A percentile compares a stretch with the other conserved stretches of the same genome.
Evolutionary conservation across 2,888 invertebrate genomes (phyloP).

Genomic region (Drosophila buzzatii): DNA sequence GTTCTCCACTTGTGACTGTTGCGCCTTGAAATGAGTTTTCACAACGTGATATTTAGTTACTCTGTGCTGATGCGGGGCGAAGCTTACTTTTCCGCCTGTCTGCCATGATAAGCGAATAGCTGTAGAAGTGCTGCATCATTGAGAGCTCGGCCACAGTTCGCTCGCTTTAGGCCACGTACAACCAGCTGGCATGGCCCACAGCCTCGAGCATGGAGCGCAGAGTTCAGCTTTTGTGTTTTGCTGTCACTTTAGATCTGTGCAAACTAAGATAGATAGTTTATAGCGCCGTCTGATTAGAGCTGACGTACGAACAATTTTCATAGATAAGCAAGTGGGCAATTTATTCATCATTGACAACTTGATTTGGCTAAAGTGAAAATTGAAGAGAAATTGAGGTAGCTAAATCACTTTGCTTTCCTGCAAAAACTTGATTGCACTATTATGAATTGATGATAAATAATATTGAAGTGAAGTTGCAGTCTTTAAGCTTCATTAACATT

Average conservation of each 20-base stretch:
- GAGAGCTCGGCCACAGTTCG: conserved; percentile 10
- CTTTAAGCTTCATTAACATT: neutral
- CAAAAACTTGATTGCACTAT: neutral
- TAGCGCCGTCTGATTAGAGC: conserved; percentile 21
- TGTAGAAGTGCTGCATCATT: conserved; percentile 53
- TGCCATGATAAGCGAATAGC: conserved; percentile 23
- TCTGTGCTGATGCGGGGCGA: neutral
- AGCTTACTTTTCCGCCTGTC: conserved; percentile 33
- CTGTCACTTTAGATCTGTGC: conserved; percentile 61
- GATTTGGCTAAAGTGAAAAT: conserved; percentile 1
- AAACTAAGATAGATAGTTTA: conserved; percentile 37
- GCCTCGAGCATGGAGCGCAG: neutral
- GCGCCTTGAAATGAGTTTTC: conserved; percentile 51
- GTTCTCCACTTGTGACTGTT: conserved; percentile 46
- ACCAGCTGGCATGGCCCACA: neutral
- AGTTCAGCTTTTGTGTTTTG: conserved; percentile 26
- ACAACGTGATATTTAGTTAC: conserved; percentile 52
- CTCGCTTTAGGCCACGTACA: neutral
- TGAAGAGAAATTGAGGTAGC: neutral
- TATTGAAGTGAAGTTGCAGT: neutral
- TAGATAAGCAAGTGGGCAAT: conserved; percentile 5
- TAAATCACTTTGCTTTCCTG: neutral
- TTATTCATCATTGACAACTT: conserved; percentile 11
- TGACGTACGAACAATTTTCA: conserved; percentile 3
- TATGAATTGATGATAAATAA: neutral